phyloP scores from a whole-genome alignment of 2,888 invertebrate genomes.

The Neria commutata region DNA sequence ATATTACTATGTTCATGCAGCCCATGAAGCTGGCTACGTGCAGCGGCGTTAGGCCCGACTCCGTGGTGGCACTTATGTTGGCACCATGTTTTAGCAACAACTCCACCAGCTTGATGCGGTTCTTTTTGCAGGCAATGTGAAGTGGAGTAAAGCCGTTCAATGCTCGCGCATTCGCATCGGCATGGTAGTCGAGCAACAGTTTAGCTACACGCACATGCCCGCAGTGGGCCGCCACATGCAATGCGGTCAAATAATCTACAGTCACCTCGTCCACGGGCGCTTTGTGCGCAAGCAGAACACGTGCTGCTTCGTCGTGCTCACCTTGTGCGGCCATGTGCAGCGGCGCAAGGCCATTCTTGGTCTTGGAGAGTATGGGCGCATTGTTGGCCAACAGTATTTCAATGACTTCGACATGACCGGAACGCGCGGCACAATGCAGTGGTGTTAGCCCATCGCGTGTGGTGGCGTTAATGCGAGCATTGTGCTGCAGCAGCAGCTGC shows the following conservation, averaged over 20 bases:
- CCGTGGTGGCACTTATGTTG: conserved; percentile 74
- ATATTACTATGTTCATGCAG: conserved; percentile 98
- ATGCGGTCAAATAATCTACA: conserved; percentile 94
- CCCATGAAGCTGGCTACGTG: conserved; percentile 99
- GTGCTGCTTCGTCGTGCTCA: conserved; percentile 96
- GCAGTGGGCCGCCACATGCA: conserved; percentile 95
- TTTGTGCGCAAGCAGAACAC: conserved; percentile 87
- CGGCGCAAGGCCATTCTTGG: conserved; percentile 95
- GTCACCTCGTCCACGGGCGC: conserved; percentile 99
- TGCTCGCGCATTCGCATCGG: conserved; percentile 96
- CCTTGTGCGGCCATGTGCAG: conserved; percentile 99
- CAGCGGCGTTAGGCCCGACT: conserved; percentile 89
- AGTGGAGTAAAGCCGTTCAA: conserved; percentile 97
- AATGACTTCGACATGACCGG: conserved; percentile 94
- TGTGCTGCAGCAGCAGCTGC: conserved; percentile 82
- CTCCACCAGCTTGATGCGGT: conserved; percentile 92
- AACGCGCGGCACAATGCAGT: conserved; percentile 94
- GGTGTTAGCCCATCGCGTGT: conserved; percentile 96
- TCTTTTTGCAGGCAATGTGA: conserved; percentile 99
- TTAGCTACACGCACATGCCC: conserved; percentile 94
- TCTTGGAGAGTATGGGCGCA: conserved; percentile 93
- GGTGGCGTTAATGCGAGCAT: conserved; percentile 90
- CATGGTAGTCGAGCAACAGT: conserved; percentile 87
- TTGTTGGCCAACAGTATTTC: conserved; percentile 85
- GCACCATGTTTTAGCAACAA: conserved; percentile 94